Percentiles rank a stretch among this genome's conserved stretches.
phyloP scores from a whole-genome alignment of 2,888 invertebrate genomes.

The Sesia bembeciformis region DNA sequence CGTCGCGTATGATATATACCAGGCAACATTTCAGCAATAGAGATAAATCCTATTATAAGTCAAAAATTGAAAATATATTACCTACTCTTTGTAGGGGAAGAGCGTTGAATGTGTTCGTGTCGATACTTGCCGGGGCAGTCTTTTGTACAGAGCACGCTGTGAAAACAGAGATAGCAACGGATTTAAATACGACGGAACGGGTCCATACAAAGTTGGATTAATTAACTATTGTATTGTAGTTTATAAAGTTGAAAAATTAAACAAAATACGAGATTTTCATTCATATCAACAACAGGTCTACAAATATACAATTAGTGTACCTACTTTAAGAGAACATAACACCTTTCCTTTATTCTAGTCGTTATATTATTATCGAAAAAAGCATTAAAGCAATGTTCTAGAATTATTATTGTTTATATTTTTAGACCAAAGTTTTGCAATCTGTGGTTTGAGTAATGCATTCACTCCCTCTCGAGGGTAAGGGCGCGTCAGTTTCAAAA shows the following conservation, averaged over 20 bases:
- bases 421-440: constrained; percentile 17
- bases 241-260: too few relatives aligned
- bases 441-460: constrained; percentile 56
- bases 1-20: constrained; percentile 9
- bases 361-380: too few relatives aligned
- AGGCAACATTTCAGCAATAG: constrained; percentile 12
- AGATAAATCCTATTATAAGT: constrained; percentile 54
- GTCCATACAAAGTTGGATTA: too few relatives aligned
- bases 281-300: too few relatives aligned
- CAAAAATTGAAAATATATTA: constrained; percentile 71
- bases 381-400: too few relatives aligned
- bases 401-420: too few relatives aligned
- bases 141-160: constrained; percentile 50
- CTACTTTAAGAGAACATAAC: too few relatives aligned
- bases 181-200: neutral
- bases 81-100: constrained; percentile 37
- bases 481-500: constrained; percentile 70
- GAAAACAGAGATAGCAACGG: constrained; percentile 46
- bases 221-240: too few relatives aligned
- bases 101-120: constrained; percentile 23
- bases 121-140: constrained; percentile 35
- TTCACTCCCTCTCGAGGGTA: constrained; percentile 31
- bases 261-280: too few relatives aligned
- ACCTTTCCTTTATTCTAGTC: too few relatives aligned
- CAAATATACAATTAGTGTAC: neutral